Evolutionary conservation across 2,797 vertebrate species (phyloP).

Genomic region (Ciconia nigra): DNA sequence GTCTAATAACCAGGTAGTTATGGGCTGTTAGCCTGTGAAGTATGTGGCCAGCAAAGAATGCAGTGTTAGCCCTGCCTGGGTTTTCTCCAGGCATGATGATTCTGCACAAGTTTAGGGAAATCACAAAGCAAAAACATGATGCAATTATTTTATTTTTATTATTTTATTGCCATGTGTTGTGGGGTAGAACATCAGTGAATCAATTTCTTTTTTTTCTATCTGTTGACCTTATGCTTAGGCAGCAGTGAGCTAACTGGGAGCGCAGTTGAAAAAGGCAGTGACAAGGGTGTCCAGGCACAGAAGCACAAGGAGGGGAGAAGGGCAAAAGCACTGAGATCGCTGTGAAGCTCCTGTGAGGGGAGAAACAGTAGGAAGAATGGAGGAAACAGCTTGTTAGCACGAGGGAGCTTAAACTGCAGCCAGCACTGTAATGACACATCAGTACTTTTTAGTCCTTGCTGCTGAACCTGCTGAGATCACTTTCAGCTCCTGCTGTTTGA

Average conservation of each 20-base stretch:
- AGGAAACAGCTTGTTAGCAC: not conserved
- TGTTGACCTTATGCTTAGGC: not conserved
- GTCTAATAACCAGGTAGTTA: not conserved
- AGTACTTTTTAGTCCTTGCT: not conserved
- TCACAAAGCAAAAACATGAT: not conserved
- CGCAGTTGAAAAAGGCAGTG: not conserved
- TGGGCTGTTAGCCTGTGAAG: not conserved
- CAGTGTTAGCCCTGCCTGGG: not conserved
- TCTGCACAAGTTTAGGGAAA: not conserved
- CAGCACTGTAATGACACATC: not conserved
- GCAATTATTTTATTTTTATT: not conserved
- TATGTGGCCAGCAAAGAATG: not conserved
- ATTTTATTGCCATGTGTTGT: not conserved
- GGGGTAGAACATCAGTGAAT: not conserved
- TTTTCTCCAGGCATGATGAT: not conserved
- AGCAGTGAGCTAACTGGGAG: not conserved
- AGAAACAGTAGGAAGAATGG: not conserved
- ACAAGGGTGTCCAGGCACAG: not conserved
- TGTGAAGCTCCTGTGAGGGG: not conserved
- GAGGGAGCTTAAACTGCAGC: not conserved
- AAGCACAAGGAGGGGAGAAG: not conserved
- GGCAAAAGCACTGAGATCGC: not conserved
- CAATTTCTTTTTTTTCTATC: not conserved
- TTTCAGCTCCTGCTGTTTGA: not conserved
- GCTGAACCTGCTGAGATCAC: not conserved